Evolutionary conservation across 2,797 vertebrate species (phyloP).

Genomic region (Catamblyrhynchus diadema): DNA sequence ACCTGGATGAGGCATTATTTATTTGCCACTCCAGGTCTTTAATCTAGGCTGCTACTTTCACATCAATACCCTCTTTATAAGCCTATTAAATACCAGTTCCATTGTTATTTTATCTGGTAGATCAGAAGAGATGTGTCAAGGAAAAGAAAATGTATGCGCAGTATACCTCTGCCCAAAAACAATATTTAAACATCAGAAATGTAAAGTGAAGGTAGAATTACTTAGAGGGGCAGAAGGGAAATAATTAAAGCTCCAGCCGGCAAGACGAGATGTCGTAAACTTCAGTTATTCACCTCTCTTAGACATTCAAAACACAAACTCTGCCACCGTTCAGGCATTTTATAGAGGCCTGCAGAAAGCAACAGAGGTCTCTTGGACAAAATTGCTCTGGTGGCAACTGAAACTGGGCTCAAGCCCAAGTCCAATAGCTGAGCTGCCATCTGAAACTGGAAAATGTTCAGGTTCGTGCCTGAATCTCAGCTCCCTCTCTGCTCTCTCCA

Average conservation of each 20-base stretch:
- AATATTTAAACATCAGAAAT: conserved; percentile 57
- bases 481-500: neutral
- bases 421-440: conserved; percentile 1
- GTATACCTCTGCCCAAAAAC: neutral
- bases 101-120: conserved; percentile 49
- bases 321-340: conserved; percentile 31
- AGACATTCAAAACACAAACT: conserved; percentile 26
- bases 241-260: conserved; percentile 38
- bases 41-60: neutral
- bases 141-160: neutral
- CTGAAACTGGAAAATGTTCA: neutral
- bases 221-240: conserved; percentile 41
- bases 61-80: conserved; percentile 15
- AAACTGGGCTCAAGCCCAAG: conserved; percentile 19
- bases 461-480: neutral
- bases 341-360: neutral
- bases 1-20: conserved; percentile 29
- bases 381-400: neutral
- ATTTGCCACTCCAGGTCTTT: neutral
- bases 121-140: conserved; percentile 25
- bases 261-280: conserved; percentile 41
- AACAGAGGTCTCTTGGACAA: neutral
- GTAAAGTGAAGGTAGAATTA: conserved; percentile 44
- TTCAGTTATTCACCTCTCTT: neutral
- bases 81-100: neutral